Base-by-base conservation (phyloP, 2,888 invertebrate species). In the Tiphia femorata region DNA sequence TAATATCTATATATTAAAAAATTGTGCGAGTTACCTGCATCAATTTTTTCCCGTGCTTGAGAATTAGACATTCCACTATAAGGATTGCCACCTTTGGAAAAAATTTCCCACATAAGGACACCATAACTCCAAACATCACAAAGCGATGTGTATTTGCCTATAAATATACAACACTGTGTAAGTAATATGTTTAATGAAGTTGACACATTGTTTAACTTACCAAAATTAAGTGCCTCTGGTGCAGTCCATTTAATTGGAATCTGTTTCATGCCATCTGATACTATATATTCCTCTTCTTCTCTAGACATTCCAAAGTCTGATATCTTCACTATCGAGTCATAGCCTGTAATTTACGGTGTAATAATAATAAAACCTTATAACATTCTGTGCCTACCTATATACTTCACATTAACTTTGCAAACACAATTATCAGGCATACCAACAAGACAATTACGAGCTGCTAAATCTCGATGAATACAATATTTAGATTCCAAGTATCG, bases 201-300 rank as follows among this genome's bases (percentile, higher is more conserved):
- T 14, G 7, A 20, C 2, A 46, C 14, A 21, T 44, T 20, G 29
- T 30, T 29, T n/a, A 29, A 51, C 83, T 84, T 82, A 90, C 97
- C 97, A 82, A 94, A 97, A 84, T 97, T 96, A 8, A 97, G 86
- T 2, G 97, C 97, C 85, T 97, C 97, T 0, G 98, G 98, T 1
- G 97, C 97, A 0, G 97, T 98, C 98, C 98, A 98, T 84, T 98
- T 98, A 59, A 98, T 97, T 0, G 98, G 97, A 73, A 98, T 97
- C 86, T 97, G 97, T 84, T 98, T 97, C 94, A 97, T 95, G 27
- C 97, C 97, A 72, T 97, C 97, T 2, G 97, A 96, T 35, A 97
- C 97, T 59, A 95, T 96, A 76, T 98, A 98, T 82, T 97, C 97
- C 82, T 97, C 95, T 80, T 97, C 97, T 83, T 97, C 97, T 21